Conservation (phyloP, 2,888 invertebrate species). For the Hedya salicella region DNA sequence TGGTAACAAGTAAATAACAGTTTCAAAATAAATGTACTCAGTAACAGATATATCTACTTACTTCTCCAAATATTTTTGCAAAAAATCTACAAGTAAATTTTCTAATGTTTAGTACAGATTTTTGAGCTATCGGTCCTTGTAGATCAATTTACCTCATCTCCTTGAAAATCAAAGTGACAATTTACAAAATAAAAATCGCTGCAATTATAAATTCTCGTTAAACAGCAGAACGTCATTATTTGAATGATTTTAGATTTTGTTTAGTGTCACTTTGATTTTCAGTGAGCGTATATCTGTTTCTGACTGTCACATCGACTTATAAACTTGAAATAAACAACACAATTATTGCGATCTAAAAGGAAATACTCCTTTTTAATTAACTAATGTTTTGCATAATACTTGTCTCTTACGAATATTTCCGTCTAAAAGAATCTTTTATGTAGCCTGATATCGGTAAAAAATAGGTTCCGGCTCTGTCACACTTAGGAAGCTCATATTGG, state of each 20-base stretch:
- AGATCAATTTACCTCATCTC: no score
- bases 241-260: no score
- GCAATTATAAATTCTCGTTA: no score
- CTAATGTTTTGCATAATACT: conserved; percentile 17
- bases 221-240: no score
- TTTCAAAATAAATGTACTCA: not conserved
- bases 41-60: no score
- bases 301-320: not conserved
- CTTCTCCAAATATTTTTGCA: no score
- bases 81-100: no score
- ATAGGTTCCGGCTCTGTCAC: not conserved
- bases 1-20: conserved; percentile 34
- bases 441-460: not conserved
- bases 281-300: not conserved
- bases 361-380: conserved; percentile 1
- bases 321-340: not conserved
- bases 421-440: not conserved
- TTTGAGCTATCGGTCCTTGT: not conserved
- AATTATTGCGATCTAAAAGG: not conserved
- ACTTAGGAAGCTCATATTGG: conserved; percentile 9
- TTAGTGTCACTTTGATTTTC: no score
- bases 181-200: no score
- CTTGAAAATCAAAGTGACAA: no score
- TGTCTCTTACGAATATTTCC: conserved; percentile 3
- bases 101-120: not conserved